These are phyloP conservation scores for Pandion haliaetus DNA, from an alignment of 2,113 vertebrate species.

Conservation along the genomic window DNA sequence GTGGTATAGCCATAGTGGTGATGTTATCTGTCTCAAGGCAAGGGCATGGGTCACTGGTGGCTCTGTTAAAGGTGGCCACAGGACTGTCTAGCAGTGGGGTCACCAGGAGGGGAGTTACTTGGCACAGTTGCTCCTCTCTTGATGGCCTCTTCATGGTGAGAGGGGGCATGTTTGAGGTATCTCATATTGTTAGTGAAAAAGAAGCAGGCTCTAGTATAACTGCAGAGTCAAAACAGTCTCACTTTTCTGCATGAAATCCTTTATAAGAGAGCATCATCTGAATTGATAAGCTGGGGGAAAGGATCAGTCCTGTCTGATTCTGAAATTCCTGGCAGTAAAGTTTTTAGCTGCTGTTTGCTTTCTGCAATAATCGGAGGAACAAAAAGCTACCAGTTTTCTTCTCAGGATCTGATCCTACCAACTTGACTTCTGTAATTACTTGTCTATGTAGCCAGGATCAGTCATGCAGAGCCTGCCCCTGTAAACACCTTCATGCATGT, in stretches of 20 bases:
- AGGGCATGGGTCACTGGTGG: rapidly evolving
- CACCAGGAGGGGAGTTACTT: not conserved
- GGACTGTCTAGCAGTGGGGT: not conserved
- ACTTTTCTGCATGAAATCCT: not conserved
- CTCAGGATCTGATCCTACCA: not conserved
- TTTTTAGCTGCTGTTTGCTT: not conserved
- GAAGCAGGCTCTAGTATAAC: not conserved
- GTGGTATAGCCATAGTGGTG: not conserved
- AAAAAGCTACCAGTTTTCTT: not conserved
- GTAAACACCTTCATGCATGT: not conserved
- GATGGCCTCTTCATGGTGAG: not conserved
- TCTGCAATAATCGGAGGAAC: not conserved
- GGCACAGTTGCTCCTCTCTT: not conserved
- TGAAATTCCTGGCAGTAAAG: not conserved
- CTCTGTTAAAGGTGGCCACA: not conserved
- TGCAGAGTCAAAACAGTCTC: not conserved
- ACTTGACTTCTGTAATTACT: not conserved
- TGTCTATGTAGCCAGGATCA: not conserved
- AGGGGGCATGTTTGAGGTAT: not conserved
- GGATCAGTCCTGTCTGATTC: not conserved
- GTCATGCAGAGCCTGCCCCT: not conserved
- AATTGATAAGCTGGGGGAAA: not conserved
- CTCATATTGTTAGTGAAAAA: not conserved
- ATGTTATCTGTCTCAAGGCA: not conserved
- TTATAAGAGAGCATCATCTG: not conserved